Evolutionary conservation across 2,888 invertebrate genomes (phyloP).

Genomic region (Drosophila ezoana): DNA sequence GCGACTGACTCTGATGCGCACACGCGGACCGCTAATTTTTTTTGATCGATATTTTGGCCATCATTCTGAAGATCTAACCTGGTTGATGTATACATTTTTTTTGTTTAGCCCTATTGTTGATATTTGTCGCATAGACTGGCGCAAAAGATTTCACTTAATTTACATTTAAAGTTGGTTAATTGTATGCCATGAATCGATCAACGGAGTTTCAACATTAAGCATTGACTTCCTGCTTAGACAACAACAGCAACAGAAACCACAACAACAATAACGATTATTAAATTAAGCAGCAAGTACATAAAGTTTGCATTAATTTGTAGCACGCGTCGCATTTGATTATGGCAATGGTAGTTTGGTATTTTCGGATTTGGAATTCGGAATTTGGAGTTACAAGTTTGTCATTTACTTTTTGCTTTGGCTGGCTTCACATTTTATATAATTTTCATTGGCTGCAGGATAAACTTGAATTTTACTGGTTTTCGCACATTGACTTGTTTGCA

Average conservation of each 20-base stretch:
- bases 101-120: neutral
- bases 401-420: conserved; percentile 3
- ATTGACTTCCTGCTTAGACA: conserved; percentile 33
- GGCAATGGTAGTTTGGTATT: conserved; percentile 23
- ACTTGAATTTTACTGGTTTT: conserved; percentile 69
- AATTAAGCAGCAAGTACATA: conserved; percentile 17
- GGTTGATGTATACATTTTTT: no score
- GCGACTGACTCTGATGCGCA: conserved; percentile 9
- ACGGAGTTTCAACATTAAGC: conserved; percentile 24
- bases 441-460: conserved; percentile 53
- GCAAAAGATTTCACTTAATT: conserved; percentile 53
- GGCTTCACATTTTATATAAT: conserved; percentile 42
- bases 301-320: conserved; percentile 51
- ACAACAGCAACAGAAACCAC: neutral
- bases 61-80: conserved; percentile 28
- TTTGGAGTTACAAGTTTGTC: conserved; percentile 25
- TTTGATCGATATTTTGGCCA: conserved; percentile 29
- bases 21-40: conserved; percentile 11
- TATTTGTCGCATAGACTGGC: conserved; percentile 14
- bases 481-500: conserved; percentile 45
- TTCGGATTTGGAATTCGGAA: conserved; percentile 19
- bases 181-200: conserved; percentile 34
- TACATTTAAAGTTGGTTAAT: conserved; percentile 58
- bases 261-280: conserved; percentile 14
- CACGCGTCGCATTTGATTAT: conserved; percentile 32